These are phyloP conservation scores for Aplocera efformata DNA, from an alignment of 2,888 invertebrate species.

Conservation along the genomic window DNA sequence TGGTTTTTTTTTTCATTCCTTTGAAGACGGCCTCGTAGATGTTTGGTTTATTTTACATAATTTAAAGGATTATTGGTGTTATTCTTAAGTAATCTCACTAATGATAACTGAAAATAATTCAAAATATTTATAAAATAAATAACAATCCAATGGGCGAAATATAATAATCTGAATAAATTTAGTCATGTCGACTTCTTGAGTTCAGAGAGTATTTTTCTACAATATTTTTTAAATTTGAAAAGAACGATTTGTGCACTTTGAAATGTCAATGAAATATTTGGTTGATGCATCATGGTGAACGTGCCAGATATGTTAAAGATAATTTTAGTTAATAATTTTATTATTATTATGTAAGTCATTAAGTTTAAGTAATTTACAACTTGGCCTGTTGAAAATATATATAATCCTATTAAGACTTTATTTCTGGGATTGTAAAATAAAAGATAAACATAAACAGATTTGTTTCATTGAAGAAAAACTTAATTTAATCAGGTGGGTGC, in stretches of 20 bases:
- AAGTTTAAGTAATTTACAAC: constrained; percentile 81
- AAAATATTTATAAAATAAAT: constrained; percentile 37
- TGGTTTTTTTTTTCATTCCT: constrained; percentile 28
- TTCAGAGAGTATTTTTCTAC: constrained; percentile 79
- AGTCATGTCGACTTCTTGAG: constrained; percentile 63
- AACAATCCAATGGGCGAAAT: constrained; percentile 55
- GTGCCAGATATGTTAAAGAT: constrained; percentile 79
- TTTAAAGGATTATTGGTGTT: constrained; percentile 20
- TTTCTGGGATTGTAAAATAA: constrained; percentile 81
- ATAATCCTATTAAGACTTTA: constrained; percentile 80
- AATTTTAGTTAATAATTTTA: constrained; percentile 80
- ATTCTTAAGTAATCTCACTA: constrained; percentile 61
- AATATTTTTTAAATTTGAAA: constrained; percentile 71
- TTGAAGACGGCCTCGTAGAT: constrained; percentile 20
- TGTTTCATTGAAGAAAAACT: constrained; percentile 40
- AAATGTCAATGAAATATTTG: constrained; percentile 72
- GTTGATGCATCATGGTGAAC: constrained; percentile 73
- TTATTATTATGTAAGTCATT: constrained; percentile 79
- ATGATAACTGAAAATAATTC: constrained; percentile 53
- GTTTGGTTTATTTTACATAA: constrained; percentile 25
- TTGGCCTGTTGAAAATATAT: constrained; percentile 79
- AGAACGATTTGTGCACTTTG: constrained; percentile 69
- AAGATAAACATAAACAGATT: constrained; percentile 57
- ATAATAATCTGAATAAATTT: constrained; percentile 56
- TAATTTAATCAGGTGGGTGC: no score